phyloP scores from a whole-genome alignment of 2,888 invertebrate genomes.

The Stenotaenia linearis region DNA sequence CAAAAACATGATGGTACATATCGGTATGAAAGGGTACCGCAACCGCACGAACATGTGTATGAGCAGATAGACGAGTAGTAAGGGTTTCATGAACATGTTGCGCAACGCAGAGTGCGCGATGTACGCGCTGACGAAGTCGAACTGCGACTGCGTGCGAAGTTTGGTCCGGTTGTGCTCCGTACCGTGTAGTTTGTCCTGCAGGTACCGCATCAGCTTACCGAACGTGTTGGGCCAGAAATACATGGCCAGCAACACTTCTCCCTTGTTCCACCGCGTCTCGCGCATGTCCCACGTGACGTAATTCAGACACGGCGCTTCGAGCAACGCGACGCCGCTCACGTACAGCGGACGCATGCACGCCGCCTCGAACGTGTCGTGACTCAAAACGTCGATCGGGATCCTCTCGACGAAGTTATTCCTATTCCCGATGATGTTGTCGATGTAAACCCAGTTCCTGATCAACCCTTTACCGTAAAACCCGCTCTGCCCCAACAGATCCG shows the following conservation, averaged over 20 bases:
- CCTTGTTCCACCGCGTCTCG: slow-evolving; percentile 37
- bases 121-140: slow-evolving; percentile 36
- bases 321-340: slow-evolving; percentile 34
- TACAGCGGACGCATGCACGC: slow-evolving; percentile 36
- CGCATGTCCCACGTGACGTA: slow-evolving; percentile 37
- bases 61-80: slow-evolving; percentile 32
- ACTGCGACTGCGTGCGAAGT: slow-evolving; percentile 34
- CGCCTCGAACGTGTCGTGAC: slow-evolving; percentile 37
- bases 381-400: slow-evolving; percentile 36
- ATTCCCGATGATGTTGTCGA: slow-evolving; percentile 36
- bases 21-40: slow-evolving; percentile 34
- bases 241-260: slow-evolving; percentile 36
- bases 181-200: slow-evolving; percentile 34
- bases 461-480: slow-evolving; percentile 37
- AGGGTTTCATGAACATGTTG: slow-evolving; percentile 37
- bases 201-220: slow-evolving; percentile 32
- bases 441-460: slow-evolving; percentile 35
- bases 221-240: slow-evolving; percentile 36
- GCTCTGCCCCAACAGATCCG: slow-evolving; percentile 36
- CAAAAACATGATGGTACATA: slow-evolving; percentile 35
- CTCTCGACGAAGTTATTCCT: slow-evolving; percentile 31
- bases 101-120: slow-evolving; percentile 36
- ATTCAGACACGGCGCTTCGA: slow-evolving; percentile 37
- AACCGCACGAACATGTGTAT: slow-evolving; percentile 35
- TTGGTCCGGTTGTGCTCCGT: slow-evolving; percentile 10